phyloP scores from a whole-genome alignment of 2,888 invertebrate species.

The Troides helena region DNA sequence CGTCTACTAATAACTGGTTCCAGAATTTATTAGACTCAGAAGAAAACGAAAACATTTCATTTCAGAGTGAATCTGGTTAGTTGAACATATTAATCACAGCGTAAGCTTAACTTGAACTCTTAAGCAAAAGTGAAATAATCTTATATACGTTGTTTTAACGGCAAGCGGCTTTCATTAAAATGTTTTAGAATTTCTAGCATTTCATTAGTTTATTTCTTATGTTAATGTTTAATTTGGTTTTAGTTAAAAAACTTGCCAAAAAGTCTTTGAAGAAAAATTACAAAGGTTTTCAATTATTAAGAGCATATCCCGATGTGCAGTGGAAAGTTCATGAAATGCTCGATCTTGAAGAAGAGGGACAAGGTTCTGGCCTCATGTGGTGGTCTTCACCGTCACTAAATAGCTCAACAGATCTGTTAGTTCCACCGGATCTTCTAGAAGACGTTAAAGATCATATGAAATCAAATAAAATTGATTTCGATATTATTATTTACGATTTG shows the following conservation, averaged over 20 bases:
- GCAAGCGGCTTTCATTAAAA: background rate
- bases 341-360: constrained; percentile 72
- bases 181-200: background rate
- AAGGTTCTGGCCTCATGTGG: constrained; percentile 75
- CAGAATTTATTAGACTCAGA: constrained; percentile 64
- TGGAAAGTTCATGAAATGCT: constrained; percentile 72
- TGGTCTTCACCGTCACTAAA: constrained; percentile 73
- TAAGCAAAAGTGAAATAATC: constrained; percentile 25
- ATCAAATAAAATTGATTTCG: constrained; percentile 82
- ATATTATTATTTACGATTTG: constrained; percentile 85
- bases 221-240: constrained; percentile 22
- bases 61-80: constrained; percentile 41
- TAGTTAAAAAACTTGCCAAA: constrained; percentile 60
- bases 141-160: constrained; percentile 3
- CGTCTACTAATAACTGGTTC: constrained; percentile 64
- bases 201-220: background rate
- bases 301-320: constrained; percentile 62
- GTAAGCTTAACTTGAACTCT: background rate
- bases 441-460: constrained; percentile 82
- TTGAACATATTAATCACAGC: constrained; percentile 8
- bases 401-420: constrained; percentile 84
- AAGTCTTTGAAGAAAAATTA: constrained; percentile 73
- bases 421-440: constrained; percentile 83
- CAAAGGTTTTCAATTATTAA: constrained; percentile 78
- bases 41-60: constrained; percentile 59